Conservation (phyloP, 1,140 invertebrate genomes). For the Tetraneura akinire region DNA sequence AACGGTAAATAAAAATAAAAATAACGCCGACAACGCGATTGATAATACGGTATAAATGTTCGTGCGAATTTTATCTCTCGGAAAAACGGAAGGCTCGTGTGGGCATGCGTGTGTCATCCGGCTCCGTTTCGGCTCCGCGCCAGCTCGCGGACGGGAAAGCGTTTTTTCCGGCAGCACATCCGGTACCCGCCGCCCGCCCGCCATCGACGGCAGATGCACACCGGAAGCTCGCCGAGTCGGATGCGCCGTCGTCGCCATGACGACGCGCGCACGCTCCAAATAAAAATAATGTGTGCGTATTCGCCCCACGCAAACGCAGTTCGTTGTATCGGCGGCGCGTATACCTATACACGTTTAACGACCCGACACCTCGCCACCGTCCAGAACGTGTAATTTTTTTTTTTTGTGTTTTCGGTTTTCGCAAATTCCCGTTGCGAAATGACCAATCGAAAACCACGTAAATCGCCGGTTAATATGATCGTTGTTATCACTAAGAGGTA, state of each 20-base stretch:
- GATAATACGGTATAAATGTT: neutral
- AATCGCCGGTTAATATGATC: no score
- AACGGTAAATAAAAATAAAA: no score
- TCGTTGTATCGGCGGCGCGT: no score
- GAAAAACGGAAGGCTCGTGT: neutral
- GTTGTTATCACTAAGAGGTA: no score
- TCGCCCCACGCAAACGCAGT: neutral
- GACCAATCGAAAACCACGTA: no score
- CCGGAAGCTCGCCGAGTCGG: slow-evolving; percentile 2
- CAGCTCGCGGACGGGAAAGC: slow-evolving; percentile 36
- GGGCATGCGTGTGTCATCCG: neutral
- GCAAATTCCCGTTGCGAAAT: no score
- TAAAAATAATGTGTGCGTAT: neutral
- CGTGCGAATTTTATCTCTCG: neutral
- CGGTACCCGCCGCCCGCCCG: neutral
- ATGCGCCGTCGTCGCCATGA: slow-evolving; percentile 11
- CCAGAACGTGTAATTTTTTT: neutral
- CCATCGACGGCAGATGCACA: neutral
- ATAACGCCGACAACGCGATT: neutral
- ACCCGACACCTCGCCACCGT: slow-evolving; percentile 35
- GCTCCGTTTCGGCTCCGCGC: slow-evolving; percentile 28
- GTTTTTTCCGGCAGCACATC: slow-evolving; percentile 47
- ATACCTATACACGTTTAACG: slow-evolving; percentile 24
- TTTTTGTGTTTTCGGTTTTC: neutral
- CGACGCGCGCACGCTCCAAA: neutral